Evolutionary conservation across 2,113 vertebrate genomes (phyloP).

Genomic region (Terrapene triunguis): DNA sequence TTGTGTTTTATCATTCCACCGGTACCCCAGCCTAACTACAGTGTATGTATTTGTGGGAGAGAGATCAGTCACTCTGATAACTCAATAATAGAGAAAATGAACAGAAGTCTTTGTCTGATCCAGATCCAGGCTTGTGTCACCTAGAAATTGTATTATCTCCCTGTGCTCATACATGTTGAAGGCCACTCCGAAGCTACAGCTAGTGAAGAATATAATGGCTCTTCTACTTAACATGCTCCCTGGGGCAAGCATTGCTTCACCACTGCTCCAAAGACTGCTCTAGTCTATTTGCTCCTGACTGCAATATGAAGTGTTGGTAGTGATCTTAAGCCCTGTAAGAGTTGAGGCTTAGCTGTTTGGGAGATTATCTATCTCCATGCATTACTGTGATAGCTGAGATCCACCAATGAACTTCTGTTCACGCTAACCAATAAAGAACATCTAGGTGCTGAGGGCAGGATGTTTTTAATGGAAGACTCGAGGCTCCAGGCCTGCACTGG

Average conservation of each 20-base stretch:
- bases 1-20: background rate
- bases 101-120: background rate
- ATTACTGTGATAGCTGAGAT: background rate
- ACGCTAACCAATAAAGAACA: background rate
- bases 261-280: background rate
- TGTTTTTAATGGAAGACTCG: background rate
- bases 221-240: background rate
- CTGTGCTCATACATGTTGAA: background rate
- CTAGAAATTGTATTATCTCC: accelerated
- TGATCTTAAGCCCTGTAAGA: background rate
- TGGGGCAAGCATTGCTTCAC: background rate
- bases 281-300: background rate
- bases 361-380: background rate
- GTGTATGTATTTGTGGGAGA: accelerated
- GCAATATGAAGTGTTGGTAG: background rate
- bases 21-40: background rate
- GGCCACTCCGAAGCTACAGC: background rate
- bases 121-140: background rate
- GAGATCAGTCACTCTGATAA: background rate
- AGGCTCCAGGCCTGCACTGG: accelerated
- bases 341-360: background rate
- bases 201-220: background rate
- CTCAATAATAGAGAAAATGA: background rate
- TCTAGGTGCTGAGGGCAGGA: background rate
- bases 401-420: background rate